Evolutionary conservation across 2,797 vertebrate species (phyloP).

Genomic region (Sternotherus odoratus): DNA sequence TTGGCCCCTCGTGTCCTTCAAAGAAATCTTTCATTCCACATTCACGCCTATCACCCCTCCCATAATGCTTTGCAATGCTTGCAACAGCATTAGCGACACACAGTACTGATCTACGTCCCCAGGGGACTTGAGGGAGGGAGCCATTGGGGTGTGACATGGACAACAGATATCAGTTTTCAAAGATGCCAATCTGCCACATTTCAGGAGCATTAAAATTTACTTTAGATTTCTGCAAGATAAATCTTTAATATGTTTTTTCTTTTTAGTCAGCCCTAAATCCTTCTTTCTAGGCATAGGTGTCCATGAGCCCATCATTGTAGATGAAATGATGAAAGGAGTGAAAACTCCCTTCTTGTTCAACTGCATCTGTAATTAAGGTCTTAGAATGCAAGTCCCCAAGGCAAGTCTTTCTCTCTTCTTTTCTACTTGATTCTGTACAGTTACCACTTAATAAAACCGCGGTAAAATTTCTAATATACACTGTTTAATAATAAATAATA

Average conservation of each 20-base stretch:
- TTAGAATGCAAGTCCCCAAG: not conserved
- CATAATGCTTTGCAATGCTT: too few relatives aligned
- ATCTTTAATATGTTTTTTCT: not conserved
- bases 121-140: too few relatives aligned
- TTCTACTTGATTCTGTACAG: not conserved
- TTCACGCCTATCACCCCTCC: too few relatives aligned
- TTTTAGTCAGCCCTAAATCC: not conserved
- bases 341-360: not conserved
- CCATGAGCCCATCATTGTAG: not conserved
- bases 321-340: not conserved
- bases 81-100: too few relatives aligned
- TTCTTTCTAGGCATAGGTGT: not conserved
- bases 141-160: not conserved
- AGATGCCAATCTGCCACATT: not conserved
- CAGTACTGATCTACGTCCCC: not conserved
- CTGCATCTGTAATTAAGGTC: not conserved
- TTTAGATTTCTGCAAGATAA: not conserved
- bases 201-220: not conserved
- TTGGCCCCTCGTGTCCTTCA: too few relatives aligned
- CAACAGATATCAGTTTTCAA: not conserved
- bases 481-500: not conserved
- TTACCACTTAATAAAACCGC: not conserved
- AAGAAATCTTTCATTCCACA: too few relatives aligned
- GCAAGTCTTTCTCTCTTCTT: not conserved
- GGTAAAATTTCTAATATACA: not conserved